A percentile compares a stretch with the other conserved stretches of the same genome.
Evolutionary conservation across 2,888 invertebrate species (phyloP).

Genomic region (Drosophila nr. perissopoda): DNA sequence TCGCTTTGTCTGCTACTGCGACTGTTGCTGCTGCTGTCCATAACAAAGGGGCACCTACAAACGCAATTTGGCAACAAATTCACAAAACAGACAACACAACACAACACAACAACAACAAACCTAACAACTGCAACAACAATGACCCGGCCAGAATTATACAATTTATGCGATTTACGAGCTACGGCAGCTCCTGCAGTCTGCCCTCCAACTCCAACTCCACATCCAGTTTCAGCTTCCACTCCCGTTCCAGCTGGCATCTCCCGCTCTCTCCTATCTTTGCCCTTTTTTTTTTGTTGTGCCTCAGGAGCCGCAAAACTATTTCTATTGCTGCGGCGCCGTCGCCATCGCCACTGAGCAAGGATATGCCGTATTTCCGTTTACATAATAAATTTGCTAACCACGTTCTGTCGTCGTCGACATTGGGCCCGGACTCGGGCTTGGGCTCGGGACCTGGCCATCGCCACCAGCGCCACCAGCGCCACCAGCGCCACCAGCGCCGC

Average conservation of each 20-base stretch:
- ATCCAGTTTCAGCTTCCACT: conserved; percentile 10
- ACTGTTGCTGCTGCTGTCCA: conserved; percentile 9
- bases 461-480: conserved; percentile 41
- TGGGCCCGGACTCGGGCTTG: conserved; percentile 4
- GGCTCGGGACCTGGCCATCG: conserved; percentile 9
- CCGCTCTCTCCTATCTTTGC: conserved; percentile 23
- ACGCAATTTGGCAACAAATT: conserved; percentile 82
- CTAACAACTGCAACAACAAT: conserved; percentile 49
- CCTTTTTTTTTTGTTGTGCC: conserved; percentile 30
- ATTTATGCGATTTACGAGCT: conserved; percentile 81
- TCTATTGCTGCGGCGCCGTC: conserved; percentile 81
- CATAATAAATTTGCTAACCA: conserved; percentile 81
- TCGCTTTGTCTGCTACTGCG: conserved; percentile 14
- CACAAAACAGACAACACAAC: conserved; percentile 61
- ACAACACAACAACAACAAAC: conserved; percentile 24
- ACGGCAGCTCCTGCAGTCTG: conserved; percentile 41
- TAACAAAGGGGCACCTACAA: conserved; percentile 71
- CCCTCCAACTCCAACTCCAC: conserved; percentile 23
- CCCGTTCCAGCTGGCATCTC: conserved; percentile 24
- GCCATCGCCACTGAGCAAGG: conserved; percentile 71
- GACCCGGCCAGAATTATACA: conserved; percentile 76
- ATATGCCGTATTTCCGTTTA: conserved; percentile 81
- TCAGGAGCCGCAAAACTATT: conserved; percentile 73
- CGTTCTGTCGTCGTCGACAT: conserved; percentile 72
- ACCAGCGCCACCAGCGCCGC: conserved; percentile 35